A percentile compares a stretch with the other conserved stretches of the same genome.
Evolutionary conservation across 2,888 invertebrate species (phyloP).

Genomic region (Diaperis boleti): DNA sequence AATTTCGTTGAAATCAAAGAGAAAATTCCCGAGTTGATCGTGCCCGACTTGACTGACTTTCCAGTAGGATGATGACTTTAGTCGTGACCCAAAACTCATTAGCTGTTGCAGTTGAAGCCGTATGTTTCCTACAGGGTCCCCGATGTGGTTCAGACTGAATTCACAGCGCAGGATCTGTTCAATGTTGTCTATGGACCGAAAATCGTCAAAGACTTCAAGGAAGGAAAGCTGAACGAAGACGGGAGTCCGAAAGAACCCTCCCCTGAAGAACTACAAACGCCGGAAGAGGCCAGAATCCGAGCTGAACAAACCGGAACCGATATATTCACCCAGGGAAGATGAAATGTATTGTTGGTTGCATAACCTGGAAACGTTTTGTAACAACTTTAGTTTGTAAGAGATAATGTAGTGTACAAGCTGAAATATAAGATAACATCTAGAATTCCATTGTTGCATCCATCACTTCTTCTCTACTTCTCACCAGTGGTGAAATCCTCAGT

Average conservation of each 20-base stretch:
- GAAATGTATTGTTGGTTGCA: conserved; percentile 28
- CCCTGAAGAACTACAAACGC: conserved; percentile 76
- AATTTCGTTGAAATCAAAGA: conserved; percentile 79
- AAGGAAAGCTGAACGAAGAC: conserved; percentile 76
- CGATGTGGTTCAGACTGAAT: conserved; percentile 82
- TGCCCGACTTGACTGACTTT: conserved; percentile 88
- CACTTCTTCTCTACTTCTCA: too few relatives aligned
- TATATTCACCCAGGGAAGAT: conserved; percentile 69
- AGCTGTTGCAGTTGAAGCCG: conserved; percentile 78
- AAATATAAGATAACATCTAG: too few relatives aligned
- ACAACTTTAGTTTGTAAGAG: too few relatives aligned
- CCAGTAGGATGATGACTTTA: conserved; percentile 65
- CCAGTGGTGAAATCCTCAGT: neutral
- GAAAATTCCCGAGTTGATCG: conserved; percentile 92
- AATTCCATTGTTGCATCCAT: too few relatives aligned
- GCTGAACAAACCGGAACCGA: conserved; percentile 87
- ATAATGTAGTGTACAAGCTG: too few relatives aligned
- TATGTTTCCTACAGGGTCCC: conserved; percentile 91
- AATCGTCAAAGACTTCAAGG: conserved; percentile 80
- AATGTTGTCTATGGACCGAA: conserved; percentile 84
- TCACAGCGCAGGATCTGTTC: conserved; percentile 87
- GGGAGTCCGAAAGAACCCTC: conserved; percentile 81
- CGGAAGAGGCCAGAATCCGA: conserved; percentile 77
- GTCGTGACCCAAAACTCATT: neutral
- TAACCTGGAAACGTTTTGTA: conserved; percentile 1